Conservation (phyloP, 2,888 invertebrate species). For the Hymenopus coronatus region DNA sequence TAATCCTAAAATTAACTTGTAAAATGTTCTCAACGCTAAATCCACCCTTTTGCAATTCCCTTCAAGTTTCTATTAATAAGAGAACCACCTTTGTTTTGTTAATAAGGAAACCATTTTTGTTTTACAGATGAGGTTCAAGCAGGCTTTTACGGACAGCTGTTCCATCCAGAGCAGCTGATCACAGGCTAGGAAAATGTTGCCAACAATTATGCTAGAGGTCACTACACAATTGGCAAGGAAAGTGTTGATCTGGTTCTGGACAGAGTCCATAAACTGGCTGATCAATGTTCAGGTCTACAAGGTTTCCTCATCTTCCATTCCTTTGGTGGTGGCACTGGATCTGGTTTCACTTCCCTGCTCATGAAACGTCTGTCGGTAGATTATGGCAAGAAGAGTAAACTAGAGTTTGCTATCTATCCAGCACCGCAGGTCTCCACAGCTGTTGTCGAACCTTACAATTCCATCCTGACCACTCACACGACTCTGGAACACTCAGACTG, state of each 20-base stretch:
- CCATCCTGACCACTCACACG: conserved; percentile 60
- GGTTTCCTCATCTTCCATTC: conserved; percentile 65
- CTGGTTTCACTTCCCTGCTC: conserved; percentile 62
- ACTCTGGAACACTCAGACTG: conserved; percentile 62
- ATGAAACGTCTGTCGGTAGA: conserved; percentile 66
- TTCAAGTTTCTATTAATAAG: no score
- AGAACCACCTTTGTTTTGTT: no score
- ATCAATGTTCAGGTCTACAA: conserved; percentile 57
- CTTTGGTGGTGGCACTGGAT: conserved; percentile 61
- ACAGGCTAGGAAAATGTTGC: conserved; percentile 97
- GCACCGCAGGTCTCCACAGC: conserved; percentile 53
- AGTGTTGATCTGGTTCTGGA: conserved; percentile 57
- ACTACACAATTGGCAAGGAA: conserved; percentile 67
- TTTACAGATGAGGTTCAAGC: conserved; percentile 78
- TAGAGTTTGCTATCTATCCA: conserved; percentile 65
- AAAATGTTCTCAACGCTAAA: no score
- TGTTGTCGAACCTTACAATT: conserved; percentile 59
- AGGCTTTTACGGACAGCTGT: conserved; percentile 75
- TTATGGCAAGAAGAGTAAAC: conserved; percentile 63
- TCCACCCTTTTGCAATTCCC: no score
- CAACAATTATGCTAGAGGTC: conserved; percentile 96
- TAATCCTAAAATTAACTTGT: no score
- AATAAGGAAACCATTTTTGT: no score
- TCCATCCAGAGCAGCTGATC: conserved; percentile 80
- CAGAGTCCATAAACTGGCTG: conserved; percentile 54